Percentiles rank a stretch among this genome's conserved stretches.
Conservation (phyloP, 2,888 invertebrate species). For the Zaprionus bogoriensis region DNA sequence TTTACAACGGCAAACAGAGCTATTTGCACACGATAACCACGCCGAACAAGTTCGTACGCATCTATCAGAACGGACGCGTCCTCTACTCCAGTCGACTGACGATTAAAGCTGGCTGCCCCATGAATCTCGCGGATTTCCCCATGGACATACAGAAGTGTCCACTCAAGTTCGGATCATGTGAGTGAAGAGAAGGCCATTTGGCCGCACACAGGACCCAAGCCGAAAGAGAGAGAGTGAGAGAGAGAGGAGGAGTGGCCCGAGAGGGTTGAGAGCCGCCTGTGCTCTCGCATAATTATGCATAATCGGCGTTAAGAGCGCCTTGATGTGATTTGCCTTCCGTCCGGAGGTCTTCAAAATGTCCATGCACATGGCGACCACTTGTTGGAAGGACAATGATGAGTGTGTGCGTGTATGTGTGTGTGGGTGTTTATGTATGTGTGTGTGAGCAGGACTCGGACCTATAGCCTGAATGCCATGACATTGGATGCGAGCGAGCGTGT, state of each 20-base stretch:
- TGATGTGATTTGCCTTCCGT: slow-evolving; percentile 50
- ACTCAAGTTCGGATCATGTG: slow-evolving; percentile 91
- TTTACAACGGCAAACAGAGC: slow-evolving; percentile 92
- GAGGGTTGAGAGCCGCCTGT: slow-evolving; percentile 18
- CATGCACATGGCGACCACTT: slow-evolving; percentile 52
- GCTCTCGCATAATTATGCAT: slow-evolving; percentile 66
- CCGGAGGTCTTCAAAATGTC: slow-evolving; percentile 21
- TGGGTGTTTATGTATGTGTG: slow-evolving; percentile 1
- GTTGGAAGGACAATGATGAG: slow-evolving; percentile 44
- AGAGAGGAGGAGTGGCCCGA: too few relatives aligned
- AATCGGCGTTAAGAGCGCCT: slow-evolving; percentile 61
- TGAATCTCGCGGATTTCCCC: slow-evolving; percentile 93
- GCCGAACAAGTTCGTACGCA: slow-evolving; percentile 92
- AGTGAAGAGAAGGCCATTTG: slow-evolving; percentile 82
- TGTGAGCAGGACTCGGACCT: slow-evolving; percentile 9
- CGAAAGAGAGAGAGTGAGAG: too few relatives aligned
- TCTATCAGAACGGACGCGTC: slow-evolving; percentile 89
- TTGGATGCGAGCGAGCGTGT: too few relatives aligned
- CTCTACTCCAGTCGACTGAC: slow-evolving; percentile 92
- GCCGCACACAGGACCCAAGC: neutral
- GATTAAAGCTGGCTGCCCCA: slow-evolving; percentile 92
- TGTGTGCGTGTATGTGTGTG: slow-evolving; percentile 6
- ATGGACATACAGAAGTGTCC: slow-evolving; percentile 93
- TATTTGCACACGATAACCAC: slow-evolving; percentile 93
- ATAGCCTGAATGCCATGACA: slow-evolving; percentile 46